Conservation (phyloP, 2,888 invertebrate species). For the Pardosa pseudoannulata region DNA sequence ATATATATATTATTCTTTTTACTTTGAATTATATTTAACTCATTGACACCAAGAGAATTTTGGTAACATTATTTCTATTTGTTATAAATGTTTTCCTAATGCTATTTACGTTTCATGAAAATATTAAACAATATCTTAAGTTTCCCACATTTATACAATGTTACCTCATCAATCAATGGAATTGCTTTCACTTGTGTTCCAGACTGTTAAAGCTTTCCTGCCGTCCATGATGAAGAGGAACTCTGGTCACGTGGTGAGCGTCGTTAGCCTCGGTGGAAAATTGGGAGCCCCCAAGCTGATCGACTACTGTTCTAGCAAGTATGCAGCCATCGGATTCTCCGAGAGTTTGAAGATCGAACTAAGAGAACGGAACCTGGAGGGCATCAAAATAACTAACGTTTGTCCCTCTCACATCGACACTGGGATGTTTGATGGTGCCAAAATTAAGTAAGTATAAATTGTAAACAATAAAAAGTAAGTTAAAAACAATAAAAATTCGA, state of each 20-base stretch:
- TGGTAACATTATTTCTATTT: too few relatives aligned
- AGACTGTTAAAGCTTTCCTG: conserved; percentile 95
- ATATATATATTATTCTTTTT: too few relatives aligned
- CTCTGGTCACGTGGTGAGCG: conserved; percentile 94
- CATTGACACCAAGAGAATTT: too few relatives aligned
- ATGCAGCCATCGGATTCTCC: conserved; percentile 94
- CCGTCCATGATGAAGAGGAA: conserved; percentile 91
- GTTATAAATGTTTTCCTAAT: too few relatives aligned
- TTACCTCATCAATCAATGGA: too few relatives aligned
- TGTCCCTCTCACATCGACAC: conserved; percentile 98
- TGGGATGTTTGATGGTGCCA: conserved; percentile 95
- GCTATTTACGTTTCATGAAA: too few relatives aligned
- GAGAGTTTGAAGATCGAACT: conserved; percentile 91
- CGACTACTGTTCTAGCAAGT: conserved; percentile 96
- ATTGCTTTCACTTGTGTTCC: conserved; percentile 76
- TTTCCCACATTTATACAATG: too few relatives aligned
- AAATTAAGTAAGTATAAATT: conserved; percentile 76
- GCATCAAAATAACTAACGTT: conserved; percentile 90
- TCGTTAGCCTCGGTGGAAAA: conserved; percentile 93
- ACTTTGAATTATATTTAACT: too few relatives aligned
- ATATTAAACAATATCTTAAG: too few relatives aligned
- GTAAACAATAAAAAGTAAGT: too few relatives aligned
- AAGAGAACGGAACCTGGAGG: conserved; percentile 78
- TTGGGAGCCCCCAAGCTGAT: conserved; percentile 86
- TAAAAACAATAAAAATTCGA: too few relatives aligned